These are phyloP conservation scores for Resseliella maxima DNA, from an alignment of 2,888 invertebrate species.

Conservation along the genomic window DNA sequence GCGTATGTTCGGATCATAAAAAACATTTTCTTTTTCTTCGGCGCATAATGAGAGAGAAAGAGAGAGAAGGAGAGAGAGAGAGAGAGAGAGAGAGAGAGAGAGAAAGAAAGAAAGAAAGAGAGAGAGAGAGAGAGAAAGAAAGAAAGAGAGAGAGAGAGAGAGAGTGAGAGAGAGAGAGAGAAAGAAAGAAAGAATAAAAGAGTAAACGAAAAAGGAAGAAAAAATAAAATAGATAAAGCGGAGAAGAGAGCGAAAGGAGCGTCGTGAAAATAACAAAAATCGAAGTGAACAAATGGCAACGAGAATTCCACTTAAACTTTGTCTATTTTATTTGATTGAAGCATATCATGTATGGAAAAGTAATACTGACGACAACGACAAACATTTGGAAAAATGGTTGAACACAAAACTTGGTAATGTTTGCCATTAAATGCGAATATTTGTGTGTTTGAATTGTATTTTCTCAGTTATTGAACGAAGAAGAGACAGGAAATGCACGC, in stretches of 20 bases:
- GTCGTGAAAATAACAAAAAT: too few relatives aligned
- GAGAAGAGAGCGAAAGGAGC: too few relatives aligned
- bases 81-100: too few relatives aligned
- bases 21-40: not conserved
- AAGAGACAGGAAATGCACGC: not conserved
- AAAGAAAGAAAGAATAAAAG: too few relatives aligned
- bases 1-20: not conserved
- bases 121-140: too few relatives aligned
- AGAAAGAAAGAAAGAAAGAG: too few relatives aligned
- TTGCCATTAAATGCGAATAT: conserved; percentile 26
- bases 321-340: conserved; percentile 50
- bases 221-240: too few relatives aligned
- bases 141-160: too few relatives aligned
- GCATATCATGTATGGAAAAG: conserved; percentile 35
- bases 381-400: conserved; percentile 15
- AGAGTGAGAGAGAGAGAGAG: too few relatives aligned
- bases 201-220: too few relatives aligned
- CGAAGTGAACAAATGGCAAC: conserved; percentile 11
- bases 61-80: not conserved
- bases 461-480: not conserved
- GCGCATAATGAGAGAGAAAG: not conserved
- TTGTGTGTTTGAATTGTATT: not conserved
- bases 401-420: conserved; percentile 28
- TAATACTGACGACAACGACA: conserved; percentile 22
- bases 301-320: conserved; percentile 51